Conservation (phyloP, 2,888 invertebrate species). For the Chrysomela aeneicollis region DNA sequence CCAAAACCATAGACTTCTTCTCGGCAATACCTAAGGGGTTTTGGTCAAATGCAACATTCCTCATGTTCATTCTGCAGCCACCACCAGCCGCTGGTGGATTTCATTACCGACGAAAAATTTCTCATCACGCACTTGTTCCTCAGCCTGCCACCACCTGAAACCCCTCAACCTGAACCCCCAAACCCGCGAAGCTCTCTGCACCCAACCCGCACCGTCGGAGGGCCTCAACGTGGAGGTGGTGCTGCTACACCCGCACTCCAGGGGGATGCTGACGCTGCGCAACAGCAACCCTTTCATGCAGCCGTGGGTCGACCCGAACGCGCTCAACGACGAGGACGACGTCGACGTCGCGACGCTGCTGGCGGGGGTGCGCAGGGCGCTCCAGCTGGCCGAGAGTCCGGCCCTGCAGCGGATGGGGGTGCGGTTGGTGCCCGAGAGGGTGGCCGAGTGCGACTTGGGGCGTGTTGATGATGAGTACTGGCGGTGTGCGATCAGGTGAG, state of each 20-base stretch:
- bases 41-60: too few relatives aligned
- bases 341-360: slow-evolving; percentile 70
- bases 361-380: slow-evolving; percentile 66
- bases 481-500: slow-evolving; percentile 66
- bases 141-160: slow-evolving; percentile 35
- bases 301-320: slow-evolving; percentile 83
- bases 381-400: slow-evolving; percentile 66
- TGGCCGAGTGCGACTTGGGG: slow-evolving; percentile 64
- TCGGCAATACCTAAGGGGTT: too few relatives aligned
- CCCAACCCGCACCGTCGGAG: slow-evolving; percentile 64
- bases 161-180: slow-evolving; percentile 42
- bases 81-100: too few relatives aligned
- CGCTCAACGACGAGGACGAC: slow-evolving; percentile 70
- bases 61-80: too few relatives aligned
- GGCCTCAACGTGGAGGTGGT: slow-evolving; percentile 70
- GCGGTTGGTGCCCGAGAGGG: slow-evolving; percentile 54
- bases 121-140: background rate
- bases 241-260: slow-evolving; percentile 77
- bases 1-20: too few relatives aligned
- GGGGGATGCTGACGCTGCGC: slow-evolving; percentile 73
- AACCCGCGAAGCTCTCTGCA: slow-evolving; percentile 65
- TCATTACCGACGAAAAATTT: too few relatives aligned
- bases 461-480: slow-evolving; percentile 68
- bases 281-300: slow-evolving; percentile 77
- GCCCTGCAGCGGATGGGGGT: slow-evolving; percentile 68